Percentiles rank a stretch among this genome's conserved stretches.
phyloP scores from a whole-genome alignment of 2,113 vertebrate genomes.

The Ochotona princeps region DNA sequence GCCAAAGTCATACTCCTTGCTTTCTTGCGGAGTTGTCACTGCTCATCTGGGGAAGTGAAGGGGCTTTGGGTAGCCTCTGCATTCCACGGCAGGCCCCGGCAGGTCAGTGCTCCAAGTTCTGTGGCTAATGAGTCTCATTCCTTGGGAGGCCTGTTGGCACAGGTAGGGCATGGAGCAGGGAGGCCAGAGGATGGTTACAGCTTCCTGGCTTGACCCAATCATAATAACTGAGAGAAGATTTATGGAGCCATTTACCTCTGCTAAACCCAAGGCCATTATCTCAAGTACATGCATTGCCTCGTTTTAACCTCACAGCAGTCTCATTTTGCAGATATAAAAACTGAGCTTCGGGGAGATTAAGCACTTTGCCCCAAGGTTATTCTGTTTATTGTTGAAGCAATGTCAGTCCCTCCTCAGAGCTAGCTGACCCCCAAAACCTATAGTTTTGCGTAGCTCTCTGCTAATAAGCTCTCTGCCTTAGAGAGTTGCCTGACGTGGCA shows the following conservation, averaged over 20 bases:
- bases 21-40: background rate
- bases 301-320: slow-evolving; percentile 39
- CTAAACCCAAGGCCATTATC: background rate
- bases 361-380: background rate
- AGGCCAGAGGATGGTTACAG: background rate
- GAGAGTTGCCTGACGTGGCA: background rate
- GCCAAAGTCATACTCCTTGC: background rate
- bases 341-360: slow-evolving; percentile 14
- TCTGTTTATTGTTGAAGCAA: background rate
- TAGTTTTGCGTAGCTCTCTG: background rate
- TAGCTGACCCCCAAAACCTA: background rate
- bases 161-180: background rate
- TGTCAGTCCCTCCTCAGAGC: background rate
- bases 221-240: background rate
- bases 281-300: background rate
- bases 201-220: slow-evolving; percentile 38
- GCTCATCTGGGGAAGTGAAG: background rate
- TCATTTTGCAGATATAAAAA: slow-evolving; percentile 27
- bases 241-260: background rate
- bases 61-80: slow-evolving; percentile 20
- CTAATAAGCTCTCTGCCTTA: background rate
- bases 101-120: background rate
- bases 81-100: background rate
- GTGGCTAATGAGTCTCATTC: background rate
- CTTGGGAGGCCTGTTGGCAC: background rate